Base-by-base conservation (phyloP, 2,797 vertebrate genomes). In the Euthynnus affinis region DNA sequence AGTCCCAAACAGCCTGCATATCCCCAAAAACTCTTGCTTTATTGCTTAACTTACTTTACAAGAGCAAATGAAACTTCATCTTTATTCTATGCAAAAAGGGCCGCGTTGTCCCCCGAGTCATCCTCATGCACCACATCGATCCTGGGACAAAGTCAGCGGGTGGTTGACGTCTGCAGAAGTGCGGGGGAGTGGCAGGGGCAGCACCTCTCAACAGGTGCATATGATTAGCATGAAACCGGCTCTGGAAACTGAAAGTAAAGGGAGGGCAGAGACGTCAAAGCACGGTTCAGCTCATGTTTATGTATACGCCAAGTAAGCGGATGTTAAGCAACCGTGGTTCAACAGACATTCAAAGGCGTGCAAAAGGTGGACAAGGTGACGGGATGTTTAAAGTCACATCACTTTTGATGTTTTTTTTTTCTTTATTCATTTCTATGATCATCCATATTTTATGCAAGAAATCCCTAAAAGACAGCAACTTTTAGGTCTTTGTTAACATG, bases 191-290 rank as follows among this genome's bases (percentile, higher is more conserved):
- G 92, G 88, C 89, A 80, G 89, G 93, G 92, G 85, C 90, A 85
- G 57, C 87, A 91, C 93, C 88, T 91, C 79, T 84, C 90, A 88
- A 91, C 91, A 91, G 90, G 93, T 93, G 92, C 84, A 81, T 60
- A 44, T 48, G 71, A 93, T 92, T 92, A 87, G 87, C 92, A 90
- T 91, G 86, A 86, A 88, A 82, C 63, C 76, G 46, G 71, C 71
- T 76, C 55, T 23, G 68, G 37, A 73, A 82, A 76, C 44, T 61
- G 69, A 32, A 79, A 87, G 76, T 56, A 81, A 86, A 77, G 78
- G 44, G 66, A 81, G 74, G 85, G 60, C 77, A 75, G 40, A 59
- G 51, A 64, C 56, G 82, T 89, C 84, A 87, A 84, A 80, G 78
- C 49, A 13, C 9, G 25, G 20, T 40, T 48, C 27, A 49, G 52